Evolutionary conservation across 2,888 invertebrate genomes (phyloP), one percentile per base, ranked within the genome.

Genomic region (Aphodius granarius): DNA sequence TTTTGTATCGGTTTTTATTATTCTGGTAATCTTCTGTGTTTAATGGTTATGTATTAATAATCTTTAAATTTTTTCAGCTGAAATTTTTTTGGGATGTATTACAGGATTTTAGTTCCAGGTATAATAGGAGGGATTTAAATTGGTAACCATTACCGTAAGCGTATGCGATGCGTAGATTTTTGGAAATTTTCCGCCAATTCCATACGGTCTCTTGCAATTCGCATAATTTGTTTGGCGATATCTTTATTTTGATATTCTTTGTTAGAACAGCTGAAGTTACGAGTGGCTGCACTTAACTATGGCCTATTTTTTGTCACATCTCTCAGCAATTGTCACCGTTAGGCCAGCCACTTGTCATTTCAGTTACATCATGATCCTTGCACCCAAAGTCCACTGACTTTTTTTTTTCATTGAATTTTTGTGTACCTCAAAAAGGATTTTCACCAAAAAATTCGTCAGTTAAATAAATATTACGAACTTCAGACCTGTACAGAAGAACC

Each of bases 341-440:
- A 70, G 16, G 23, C 18, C 13, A 19, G 21, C 16, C 43, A 43
- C 13, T 43, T 13, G 43, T 43, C 6, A 43, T 13, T 43, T 43
- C 43, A 72, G 17, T 23, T 65, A 16, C 20, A 20, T 75, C 73
- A 70, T 68, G 64, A 75, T 77, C 71, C 77, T 43, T 43, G 66
- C 72, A 74, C 71, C 73, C 76, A 73, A 63, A 68, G 72, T 72
- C 77, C 73, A 75, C n/a, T 73, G 66, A 72, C 74, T 23, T 63
- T 75, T 63, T 73, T 66, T 72, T 70, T 63, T 71, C 18, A 70
- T 21, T 63, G 43, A 43, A 6, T 43, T 9, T 72, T 68, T 79
- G 75, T 77, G 75, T 74, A 75, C 77, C 75, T 78, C 78, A 79
- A 79, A 78, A 75, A 75, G 80, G 80, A 79, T 78, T 78, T 79